Conservation (phyloP, 1,140 invertebrate genomes). For the Drosophila punjabiensis region DNA sequence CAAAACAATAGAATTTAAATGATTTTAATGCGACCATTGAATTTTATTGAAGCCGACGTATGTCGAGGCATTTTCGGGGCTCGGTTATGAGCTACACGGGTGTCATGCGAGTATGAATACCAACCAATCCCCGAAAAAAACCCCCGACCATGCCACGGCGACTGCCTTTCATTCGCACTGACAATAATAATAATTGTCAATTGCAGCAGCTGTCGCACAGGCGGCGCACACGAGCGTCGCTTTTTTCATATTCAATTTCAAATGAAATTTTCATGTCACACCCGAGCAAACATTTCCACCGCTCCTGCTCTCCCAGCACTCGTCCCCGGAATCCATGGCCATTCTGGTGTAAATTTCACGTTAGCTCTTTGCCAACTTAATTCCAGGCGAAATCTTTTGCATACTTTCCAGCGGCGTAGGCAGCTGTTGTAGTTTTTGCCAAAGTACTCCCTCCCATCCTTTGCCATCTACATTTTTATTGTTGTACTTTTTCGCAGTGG, state of each 20-base stretch:
- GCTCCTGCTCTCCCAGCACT: neutral
- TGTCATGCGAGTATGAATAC: slow-evolving; percentile 68
- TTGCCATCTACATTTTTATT: neutral
- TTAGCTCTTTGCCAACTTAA: slow-evolving; percentile 78
- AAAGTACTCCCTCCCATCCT: neutral
- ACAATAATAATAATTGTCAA: slow-evolving; percentile 84
- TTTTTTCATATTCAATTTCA: slow-evolving; percentile 80
- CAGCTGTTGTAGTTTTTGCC: slow-evolving; percentile 38
- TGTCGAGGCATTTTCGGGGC: slow-evolving; percentile 51
- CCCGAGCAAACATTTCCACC: slow-evolving; percentile 6
- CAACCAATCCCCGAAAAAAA: slow-evolving; percentile 26
- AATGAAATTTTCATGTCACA: slow-evolving; percentile 79
- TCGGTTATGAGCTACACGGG: slow-evolving; percentile 61
- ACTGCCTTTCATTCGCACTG: slow-evolving; percentile 67
- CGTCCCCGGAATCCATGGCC: slow-evolving; percentile 8
- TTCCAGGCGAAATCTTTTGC: slow-evolving; percentile 64
- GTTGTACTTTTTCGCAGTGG: slow-evolving; percentile 18
- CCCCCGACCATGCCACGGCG: neutral
- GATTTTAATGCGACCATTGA: slow-evolving; percentile 82
- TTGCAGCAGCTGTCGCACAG: slow-evolving; percentile 74
- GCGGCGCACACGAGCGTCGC: slow-evolving; percentile 29
- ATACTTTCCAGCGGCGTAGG: slow-evolving; percentile 52
- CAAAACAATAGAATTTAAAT: slow-evolving; percentile 84
- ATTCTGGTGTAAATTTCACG: slow-evolving; percentile 70
- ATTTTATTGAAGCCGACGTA: slow-evolving; percentile 76